These are phyloP conservation scores for Drosophila varians DNA, from an alignment of 1,140 invertebrate genomes.

Conservation along the genomic window DNA sequence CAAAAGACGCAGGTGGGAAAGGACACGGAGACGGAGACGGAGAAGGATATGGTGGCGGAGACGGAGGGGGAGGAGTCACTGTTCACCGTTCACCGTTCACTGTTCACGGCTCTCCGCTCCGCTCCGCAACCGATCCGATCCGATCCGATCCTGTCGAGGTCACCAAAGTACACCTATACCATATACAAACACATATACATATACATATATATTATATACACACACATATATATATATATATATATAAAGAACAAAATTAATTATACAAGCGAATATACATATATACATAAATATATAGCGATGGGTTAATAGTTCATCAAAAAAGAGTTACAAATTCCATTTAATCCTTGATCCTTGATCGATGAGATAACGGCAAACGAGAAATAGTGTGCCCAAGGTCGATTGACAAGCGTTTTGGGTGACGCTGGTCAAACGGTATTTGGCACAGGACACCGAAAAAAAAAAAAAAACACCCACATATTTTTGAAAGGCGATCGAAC, in stretches of 20 bases:
- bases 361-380: conserved; percentile 10
- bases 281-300: conserved; percentile 39
- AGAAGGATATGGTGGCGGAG: neutral
- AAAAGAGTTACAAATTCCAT: conserved; percentile 43
- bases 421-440: conserved; percentile 44
- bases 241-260: conserved; percentile 3
- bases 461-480: conserved; percentile 3
- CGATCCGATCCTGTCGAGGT: conserved; percentile 12
- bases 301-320: conserved; percentile 51
- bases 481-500: conserved; percentile 30
- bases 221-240: conserved; percentile 33
- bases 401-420: conserved; percentile 58
- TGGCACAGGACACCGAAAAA: conserved; percentile 4
- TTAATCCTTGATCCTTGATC: conserved; percentile 9
- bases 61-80: conserved; percentile 6
- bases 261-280: conserved; percentile 36
- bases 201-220: conserved; percentile 30
- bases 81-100: conserved; percentile 39
- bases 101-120: conserved; percentile 23
- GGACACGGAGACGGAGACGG: neutral
- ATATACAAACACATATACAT: conserved; percentile 41
- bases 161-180: conserved; percentile 42
- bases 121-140: no score
- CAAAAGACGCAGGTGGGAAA: conserved; percentile 9
- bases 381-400: conserved; percentile 33